These are phyloP conservation scores for Zygothrica quintamaculata DNA, from an alignment of 2,888 invertebrate species.

Conservation along the genomic window DNA sequence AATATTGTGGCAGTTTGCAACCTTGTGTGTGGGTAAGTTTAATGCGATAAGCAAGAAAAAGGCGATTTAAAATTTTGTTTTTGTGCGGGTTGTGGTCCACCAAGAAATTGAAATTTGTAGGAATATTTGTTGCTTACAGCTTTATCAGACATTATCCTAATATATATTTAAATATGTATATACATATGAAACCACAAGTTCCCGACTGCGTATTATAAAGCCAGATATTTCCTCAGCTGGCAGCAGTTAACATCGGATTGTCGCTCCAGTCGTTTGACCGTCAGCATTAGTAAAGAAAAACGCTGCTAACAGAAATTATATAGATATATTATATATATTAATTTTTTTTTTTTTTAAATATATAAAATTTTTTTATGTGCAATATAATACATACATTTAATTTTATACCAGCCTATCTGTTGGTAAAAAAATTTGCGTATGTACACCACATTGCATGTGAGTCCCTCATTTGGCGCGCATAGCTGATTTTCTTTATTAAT, in stretches of 20 bases:
- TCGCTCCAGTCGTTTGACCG: conserved; percentile 27
- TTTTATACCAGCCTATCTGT: conserved; percentile 2
- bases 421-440: neutral
- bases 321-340: no score
- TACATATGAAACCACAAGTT: conserved; percentile 28
- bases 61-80: conserved; percentile 1
- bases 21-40: neutral
- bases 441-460: conserved; percentile 76
- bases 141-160: conserved; percentile 57
- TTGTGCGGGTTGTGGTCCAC: conserved; percentile 48
- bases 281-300: conserved; percentile 2
- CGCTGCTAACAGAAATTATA: neutral
- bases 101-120: conserved; percentile 16
- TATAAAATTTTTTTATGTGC: conserved; percentile 15
- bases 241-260: conserved; percentile 46
- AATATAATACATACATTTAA: neutral
- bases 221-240: conserved; percentile 12
- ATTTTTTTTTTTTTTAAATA: no score
- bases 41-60: neutral
- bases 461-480: conserved; percentile 84
- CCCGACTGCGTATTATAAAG: conserved; percentile 42
- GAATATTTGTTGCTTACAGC: conserved; percentile 28
- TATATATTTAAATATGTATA: conserved; percentile 21
- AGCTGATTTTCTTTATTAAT: conserved; percentile 70
- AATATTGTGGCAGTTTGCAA: neutral